Percentiles rank a stretch among this genome's conserved stretches.
Conservation (phyloP, 2,888 invertebrate genomes). For the Cosmorhoe ocellata region DNA sequence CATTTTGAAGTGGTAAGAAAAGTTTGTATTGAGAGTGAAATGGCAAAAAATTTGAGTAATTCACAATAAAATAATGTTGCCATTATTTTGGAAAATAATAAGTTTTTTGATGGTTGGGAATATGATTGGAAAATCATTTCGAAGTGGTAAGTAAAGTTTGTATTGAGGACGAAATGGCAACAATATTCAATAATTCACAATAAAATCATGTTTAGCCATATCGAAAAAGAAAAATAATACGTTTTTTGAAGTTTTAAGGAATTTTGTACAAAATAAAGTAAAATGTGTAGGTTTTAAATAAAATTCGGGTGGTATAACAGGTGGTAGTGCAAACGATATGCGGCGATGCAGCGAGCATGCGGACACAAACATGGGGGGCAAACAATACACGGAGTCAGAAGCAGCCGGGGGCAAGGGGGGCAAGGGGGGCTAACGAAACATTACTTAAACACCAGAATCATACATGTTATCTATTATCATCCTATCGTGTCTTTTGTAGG, state of each 20-base stretch:
- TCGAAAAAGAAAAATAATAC: too few relatives aligned
- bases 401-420: constrained; percentile 64
- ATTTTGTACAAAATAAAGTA: neutral
- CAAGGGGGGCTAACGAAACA: constrained; percentile 46
- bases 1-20: too few relatives aligned
- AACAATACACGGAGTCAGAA: constrained; percentile 68
- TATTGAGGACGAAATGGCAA: too few relatives aligned
- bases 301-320: constrained; percentile 56
- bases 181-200: too few relatives aligned
- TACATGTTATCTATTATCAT: constrained; percentile 17
- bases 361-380: constrained; percentile 70
- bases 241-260: too few relatives aligned
- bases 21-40: too few relatives aligned
- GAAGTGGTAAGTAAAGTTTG: too few relatives aligned
- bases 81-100: too few relatives aligned
- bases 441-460: constrained; percentile 28
- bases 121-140: neutral
- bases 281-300: neutral
- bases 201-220: too few relatives aligned
- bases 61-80: too few relatives aligned
- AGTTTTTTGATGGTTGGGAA: neutral
- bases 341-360: constrained; percentile 67
- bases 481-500: too few relatives aligned
- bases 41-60: too few relatives aligned
- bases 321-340: constrained; percentile 56